phyloP scores from a whole-genome alignment of 2,113 vertebrate genomes.

The Atherinomorus stipes region DNA sequence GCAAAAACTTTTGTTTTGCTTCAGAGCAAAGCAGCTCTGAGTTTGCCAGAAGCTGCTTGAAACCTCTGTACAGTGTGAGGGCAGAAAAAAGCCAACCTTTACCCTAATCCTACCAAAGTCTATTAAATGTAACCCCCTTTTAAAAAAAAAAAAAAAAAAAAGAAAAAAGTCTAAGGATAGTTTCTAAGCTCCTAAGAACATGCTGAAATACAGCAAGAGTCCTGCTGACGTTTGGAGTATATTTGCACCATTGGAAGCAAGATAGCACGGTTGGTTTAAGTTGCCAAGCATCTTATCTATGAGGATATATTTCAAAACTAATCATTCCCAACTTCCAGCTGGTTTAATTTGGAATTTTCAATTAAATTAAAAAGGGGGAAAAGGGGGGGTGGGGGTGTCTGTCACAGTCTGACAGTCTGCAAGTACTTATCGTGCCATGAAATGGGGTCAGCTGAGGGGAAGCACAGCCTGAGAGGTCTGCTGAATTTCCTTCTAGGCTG shows the following conservation, averaged over 20 bases:
- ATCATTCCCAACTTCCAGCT: neutral
- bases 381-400: no score
- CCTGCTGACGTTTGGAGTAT: neutral
- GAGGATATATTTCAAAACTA: neutral
- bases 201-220: conserved; percentile 5
- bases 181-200: conserved; percentile 9
- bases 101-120: conserved; percentile 7
- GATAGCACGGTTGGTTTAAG: neutral
- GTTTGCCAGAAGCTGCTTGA: conserved; percentile 20
- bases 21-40: neutral
- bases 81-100: neutral
- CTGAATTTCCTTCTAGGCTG: conserved; percentile 4
- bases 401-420: neutral
- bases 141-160: no score
- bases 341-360: no score
- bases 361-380: neutral
- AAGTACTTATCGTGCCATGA: conserved; percentile 6
- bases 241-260: neutral
- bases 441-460: conserved; percentile 38
- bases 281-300: neutral
- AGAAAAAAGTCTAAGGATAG: neutral
- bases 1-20: conserved; percentile 30
- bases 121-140: neutral
- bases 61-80: conserved; percentile 3
- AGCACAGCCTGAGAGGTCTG: conserved; percentile 25